Evolutionary conservation across 2,888 invertebrate species (phyloP).

Genomic region (Xestia c-nigrum): DNA sequence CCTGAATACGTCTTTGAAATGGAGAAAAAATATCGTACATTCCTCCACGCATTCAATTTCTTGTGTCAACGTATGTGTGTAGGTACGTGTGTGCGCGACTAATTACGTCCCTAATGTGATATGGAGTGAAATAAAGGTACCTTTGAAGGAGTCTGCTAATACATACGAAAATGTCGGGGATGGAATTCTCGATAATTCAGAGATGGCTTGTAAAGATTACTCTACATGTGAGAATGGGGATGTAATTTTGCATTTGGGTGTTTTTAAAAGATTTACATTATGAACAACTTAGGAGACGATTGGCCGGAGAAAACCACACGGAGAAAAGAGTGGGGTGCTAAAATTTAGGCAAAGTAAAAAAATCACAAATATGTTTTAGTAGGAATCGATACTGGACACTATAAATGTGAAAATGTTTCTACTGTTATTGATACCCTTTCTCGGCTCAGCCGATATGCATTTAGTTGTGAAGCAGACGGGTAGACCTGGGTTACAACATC

Average conservation of each 20-base stretch:
- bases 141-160: slow-evolving; percentile 39
- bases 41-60: slow-evolving; percentile 70
- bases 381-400: neutral
- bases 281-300: too few relatives aligned
- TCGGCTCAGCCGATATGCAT: too few relatives aligned
- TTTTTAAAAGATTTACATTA: neutral
- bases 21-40: slow-evolving; percentile 54
- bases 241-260: neutral
- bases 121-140: slow-evolving; percentile 59
- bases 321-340: too few relatives aligned
- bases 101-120: slow-evolving; percentile 69
- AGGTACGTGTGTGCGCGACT: slow-evolving; percentile 58
- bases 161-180: slow-evolving; percentile 41
- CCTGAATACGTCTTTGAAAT: slow-evolving; percentile 20
- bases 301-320: too few relatives aligned
- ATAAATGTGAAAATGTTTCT: neutral
- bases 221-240: neutral
- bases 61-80: slow-evolving; percentile 68
- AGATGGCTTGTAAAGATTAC: neutral
- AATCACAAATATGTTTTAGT: neutral
- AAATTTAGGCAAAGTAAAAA: too few relatives aligned
- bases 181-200: slow-evolving; percentile 16
- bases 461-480: too few relatives aligned
- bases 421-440: neutral
- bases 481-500: neutral